Percentiles rank a stretch among this genome's conserved stretches.
Conservation (phyloP, 2,888 invertebrate species). For the Pyrgus malvae region DNA sequence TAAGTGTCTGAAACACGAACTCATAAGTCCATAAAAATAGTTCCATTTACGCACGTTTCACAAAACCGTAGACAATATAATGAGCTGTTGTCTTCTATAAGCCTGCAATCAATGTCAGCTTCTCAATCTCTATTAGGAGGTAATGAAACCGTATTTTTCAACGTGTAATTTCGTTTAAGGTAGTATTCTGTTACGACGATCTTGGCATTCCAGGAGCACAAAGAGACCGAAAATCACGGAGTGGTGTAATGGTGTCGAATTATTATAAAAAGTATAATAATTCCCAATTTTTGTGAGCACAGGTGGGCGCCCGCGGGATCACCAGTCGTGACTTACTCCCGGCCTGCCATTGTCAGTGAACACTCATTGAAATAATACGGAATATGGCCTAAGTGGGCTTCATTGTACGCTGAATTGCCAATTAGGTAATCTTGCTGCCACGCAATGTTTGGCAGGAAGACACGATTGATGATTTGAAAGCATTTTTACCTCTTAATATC, state of each 20-base stretch:
- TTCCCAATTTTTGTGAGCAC: conserved; percentile 61
- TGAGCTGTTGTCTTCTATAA: conserved; percentile 24
- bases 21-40: not conserved
- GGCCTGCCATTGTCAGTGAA: conserved; percentile 46
- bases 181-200: conserved; percentile 35
- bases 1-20: conserved; percentile 14
- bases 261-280: conserved; percentile 54
- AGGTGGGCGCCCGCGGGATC: conserved; percentile 71
- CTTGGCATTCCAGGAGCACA: conserved; percentile 38
- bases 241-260: conserved; percentile 58
- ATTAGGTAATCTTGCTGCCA: conserved; percentile 47
- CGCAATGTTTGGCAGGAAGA: conserved; percentile 28
- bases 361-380: conserved; percentile 56
- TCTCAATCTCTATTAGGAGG: conserved; percentile 25
- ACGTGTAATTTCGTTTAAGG: conserved; percentile 18
- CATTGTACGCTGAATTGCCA: conserved; percentile 56
- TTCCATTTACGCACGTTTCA: conserved; percentile 12
- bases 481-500: conserved; percentile 3
- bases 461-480: conserved; percentile 6
- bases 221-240: conserved; percentile 49
- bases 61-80: conserved; percentile 28
- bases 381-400: conserved; percentile 50
- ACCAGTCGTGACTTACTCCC: conserved; percentile 74
- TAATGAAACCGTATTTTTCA: conserved; percentile 19
- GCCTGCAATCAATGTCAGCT: conserved; percentile 24